Evolutionary conservation across 2,797 vertebrate genomes (phyloP).

Genomic region (Channallabes apus): DNA sequence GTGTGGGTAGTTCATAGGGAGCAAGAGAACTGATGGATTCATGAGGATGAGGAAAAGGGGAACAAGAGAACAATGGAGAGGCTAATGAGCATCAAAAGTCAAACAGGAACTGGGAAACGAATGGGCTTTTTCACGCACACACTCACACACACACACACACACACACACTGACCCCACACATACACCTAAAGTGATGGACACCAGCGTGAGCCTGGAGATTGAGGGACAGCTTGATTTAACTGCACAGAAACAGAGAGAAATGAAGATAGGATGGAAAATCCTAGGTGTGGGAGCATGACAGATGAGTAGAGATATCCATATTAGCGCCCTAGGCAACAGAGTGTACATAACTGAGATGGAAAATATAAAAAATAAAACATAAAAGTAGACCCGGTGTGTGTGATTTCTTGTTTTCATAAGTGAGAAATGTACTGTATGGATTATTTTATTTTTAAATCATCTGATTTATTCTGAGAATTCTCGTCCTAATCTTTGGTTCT

Average conservation of each 20-base stretch:
- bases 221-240: slow-evolving; percentile 49
- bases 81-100: slow-evolving; percentile 27
- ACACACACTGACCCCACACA: slow-evolving; percentile 41
- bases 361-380: background rate
- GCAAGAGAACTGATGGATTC: background rate
- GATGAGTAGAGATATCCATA: slow-evolving; percentile 18
- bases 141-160: slow-evolving; percentile 44
- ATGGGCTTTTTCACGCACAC: slow-evolving; percentile 43
- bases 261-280: background rate
- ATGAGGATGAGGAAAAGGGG: background rate
- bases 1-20: background rate
- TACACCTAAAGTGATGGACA: slow-evolving; percentile 53
- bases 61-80: background rate
- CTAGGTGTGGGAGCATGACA: slow-evolving; percentile 2
- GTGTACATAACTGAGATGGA: slow-evolving; percentile 6
- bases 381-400: background rate
- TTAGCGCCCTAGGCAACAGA: slow-evolving; percentile 4
- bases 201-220: slow-evolving; percentile 57
- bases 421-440: background rate
- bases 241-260: background rate
- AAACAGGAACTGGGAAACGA: slow-evolving; percentile 38
- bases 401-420: background rate
- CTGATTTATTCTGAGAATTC: background rate
- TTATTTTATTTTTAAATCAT: background rate
- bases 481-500: no score